A percentile compares a stretch with the other conserved stretches of the same genome.
phyloP scores from a whole-genome alignment of 2,888 invertebrate genomes.

The Drosophila emarginata region DNA sequence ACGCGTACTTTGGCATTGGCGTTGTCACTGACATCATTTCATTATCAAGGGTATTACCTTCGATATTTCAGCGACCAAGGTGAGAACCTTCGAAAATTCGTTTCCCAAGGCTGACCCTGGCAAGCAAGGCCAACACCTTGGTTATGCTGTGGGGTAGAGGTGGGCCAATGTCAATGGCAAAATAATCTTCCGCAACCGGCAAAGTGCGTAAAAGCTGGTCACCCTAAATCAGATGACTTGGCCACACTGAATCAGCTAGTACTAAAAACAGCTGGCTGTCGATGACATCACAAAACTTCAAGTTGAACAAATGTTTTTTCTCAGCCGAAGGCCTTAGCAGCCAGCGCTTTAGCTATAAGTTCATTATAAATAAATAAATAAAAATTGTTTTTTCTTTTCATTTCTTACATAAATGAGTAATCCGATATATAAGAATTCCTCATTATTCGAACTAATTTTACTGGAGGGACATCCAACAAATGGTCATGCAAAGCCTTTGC shows the following conservation, averaged over 20 bases:
- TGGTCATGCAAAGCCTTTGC: slow-evolving; percentile 24
- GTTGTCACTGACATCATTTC: slow-evolving; percentile 60
- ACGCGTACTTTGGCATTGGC: slow-evolving; percentile 41
- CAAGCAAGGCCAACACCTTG: slow-evolving; percentile 35
- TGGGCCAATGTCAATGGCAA: slow-evolving; percentile 53
- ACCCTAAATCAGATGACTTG: too few species aligned
- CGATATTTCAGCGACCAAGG: slow-evolving; percentile 64
- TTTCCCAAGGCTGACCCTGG: slow-evolving; percentile 72
- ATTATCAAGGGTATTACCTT: slow-evolving; percentile 67
- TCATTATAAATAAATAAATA: too few species aligned
- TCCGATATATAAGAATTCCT: neutral
- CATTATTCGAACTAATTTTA: slow-evolving; percentile 11
- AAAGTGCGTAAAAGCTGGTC: too few species aligned
- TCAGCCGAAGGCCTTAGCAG: too few species aligned
- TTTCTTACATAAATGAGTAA: neutral
- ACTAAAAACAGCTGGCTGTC: slow-evolving; percentile 25
- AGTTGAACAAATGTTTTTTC: neutral
- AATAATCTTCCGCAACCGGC: slow-evolving; percentile 61
- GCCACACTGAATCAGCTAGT: neutral
- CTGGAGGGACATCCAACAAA: slow-evolving; percentile 44
- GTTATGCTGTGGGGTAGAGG: neutral
- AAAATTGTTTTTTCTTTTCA: neutral
- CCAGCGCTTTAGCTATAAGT: too few species aligned
- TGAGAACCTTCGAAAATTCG: slow-evolving; percentile 69
- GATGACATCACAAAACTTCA: neutral